Base-by-base conservation (phyloP, 2,888 invertebrate species). In the Drosophila hamatofila region DNA sequence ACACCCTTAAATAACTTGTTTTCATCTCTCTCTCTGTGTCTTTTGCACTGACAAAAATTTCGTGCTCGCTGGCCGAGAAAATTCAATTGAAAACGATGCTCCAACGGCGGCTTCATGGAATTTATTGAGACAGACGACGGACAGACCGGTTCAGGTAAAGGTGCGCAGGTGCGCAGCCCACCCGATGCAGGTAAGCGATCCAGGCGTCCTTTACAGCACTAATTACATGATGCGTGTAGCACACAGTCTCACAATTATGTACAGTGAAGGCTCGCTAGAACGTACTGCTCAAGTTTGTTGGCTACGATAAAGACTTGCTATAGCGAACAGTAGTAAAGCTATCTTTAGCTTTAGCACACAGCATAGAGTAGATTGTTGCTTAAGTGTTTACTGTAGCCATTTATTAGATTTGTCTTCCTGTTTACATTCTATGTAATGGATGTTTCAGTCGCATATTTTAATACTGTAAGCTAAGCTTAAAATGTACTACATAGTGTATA, bases 381-480 rank as follows among this genome's bases (percentile, higher is more conserved):
- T 30, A 11, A 9, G 9, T 9, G 30, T 30, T 30, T 52, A 23
- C 35, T 52, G 52, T 23, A n/a, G 52, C 1, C 11, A 54, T 44
- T 23, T 42, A 51, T 66, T 41, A 1, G 30, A 30, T 66, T 48
- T 37, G 39, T 57, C 60, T 71, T 65, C 66, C 57, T 48, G 61
- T 66, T 84, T 81, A 87, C 84, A 81, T 87, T 79, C 82, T 71
- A 82, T 68, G 85, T 70, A 80, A 60, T 48, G 44, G 46, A 27
- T n/a, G 39, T 73, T 60, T 89, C 83, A 83, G 83, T 83, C 89
- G 68, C 66, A 56, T 71, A 58, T 48, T 63, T 59, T 75, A 90
- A 87, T 90, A 82, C 77, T 79, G 80, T 84, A 88, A 88, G 87
- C 90, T 87, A 75, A 62, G 89, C 87, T 90, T 89, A 86, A 62